Base-by-base conservation (phyloP, 2,113 vertebrate species). In the Dipodomys stephensi region DNA sequence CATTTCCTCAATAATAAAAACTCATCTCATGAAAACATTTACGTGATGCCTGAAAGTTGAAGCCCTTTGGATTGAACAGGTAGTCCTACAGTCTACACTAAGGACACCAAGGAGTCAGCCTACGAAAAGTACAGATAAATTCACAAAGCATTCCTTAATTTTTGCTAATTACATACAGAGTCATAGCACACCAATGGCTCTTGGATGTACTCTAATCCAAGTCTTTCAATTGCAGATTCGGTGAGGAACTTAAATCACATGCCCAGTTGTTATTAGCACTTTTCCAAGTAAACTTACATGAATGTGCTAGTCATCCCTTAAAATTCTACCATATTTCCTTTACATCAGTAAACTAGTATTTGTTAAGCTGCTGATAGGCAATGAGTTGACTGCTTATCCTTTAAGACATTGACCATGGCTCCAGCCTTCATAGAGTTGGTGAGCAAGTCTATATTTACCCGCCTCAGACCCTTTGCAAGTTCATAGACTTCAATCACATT, bases 381-480 rank as follows among this genome's bases (percentile, higher is more conserved):
- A n/a, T 85, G 60, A 79, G 74, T 85, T 94, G 62, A 27, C 30
- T 10, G 74, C 91, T 67, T n/a, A 83, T 85, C 23, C 35, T 94
- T 93, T 78, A 68, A 94, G 65, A 23, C 53, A 67, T 73, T 94
- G 65, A 65, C 79, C 22, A 23, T 64, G 39, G 67, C 53, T 90
- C 83, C 65, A 35, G 8, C 83, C 78, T 95, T 91, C 89, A 83
- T 39, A 83, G 69, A 93, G 94, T 79, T 87, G 79, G 60, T 88
- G n/a, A 94, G 76, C 81, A 73, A 91, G 72, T 93, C 94, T 94
- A 6, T 64, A 32, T 88, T 95, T 74, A 90, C 90, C 44, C 85
- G 80, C 69, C 90, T 76, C 74, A 96, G 85, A 94, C 94, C 93
- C 82, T 96, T 93, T 11, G 9, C 95, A 94, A 96, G 93, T 96